These are phyloP conservation scores for Machimus atricapillus DNA, from an alignment of 2,888 invertebrate species.

Conservation along the genomic window DNA sequence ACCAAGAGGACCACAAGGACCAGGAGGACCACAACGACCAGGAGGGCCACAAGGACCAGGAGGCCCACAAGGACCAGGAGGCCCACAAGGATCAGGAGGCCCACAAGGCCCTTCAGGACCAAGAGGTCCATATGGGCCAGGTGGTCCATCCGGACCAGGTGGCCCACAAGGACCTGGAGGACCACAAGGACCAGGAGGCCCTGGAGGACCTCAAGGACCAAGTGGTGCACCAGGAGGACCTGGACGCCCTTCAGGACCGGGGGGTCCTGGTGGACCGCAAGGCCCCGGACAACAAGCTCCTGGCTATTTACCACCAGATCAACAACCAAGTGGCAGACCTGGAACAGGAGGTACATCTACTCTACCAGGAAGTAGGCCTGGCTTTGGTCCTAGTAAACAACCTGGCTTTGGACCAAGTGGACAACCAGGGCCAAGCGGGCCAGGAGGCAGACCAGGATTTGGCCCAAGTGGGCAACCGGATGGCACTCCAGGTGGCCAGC, in stretches of 20 bases:
- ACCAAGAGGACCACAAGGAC: neutral
- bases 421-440: neutral
- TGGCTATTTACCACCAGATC: neutral
- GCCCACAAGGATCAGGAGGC: slow-evolving; percentile 39
- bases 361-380: slow-evolving; percentile 42
- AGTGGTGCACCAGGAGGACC: too few relatives aligned
- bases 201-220: neutral
- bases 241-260: too few relatives aligned
- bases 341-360: neutral
- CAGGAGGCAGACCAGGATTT: neutral
- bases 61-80: slow-evolving; percentile 40
- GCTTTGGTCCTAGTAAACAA: neutral
- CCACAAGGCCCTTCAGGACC: slow-evolving; percentile 8
- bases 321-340: neutral
- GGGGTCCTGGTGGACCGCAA: neutral
- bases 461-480: neutral
- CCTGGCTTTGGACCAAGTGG: neutral
- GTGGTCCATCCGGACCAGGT: neutral
- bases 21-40: slow-evolving; percentile 42
- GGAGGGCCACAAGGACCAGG: slow-evolving; percentile 15
- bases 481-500: neutral
- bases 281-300: neutral
- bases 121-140: neutral
- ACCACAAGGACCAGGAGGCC: slow-evolving; percentile 26
- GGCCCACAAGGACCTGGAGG: neutral